phyloP scores from a whole-genome alignment of 2,797 vertebrate genomes.

The Coccyzus lansbergi region DNA sequence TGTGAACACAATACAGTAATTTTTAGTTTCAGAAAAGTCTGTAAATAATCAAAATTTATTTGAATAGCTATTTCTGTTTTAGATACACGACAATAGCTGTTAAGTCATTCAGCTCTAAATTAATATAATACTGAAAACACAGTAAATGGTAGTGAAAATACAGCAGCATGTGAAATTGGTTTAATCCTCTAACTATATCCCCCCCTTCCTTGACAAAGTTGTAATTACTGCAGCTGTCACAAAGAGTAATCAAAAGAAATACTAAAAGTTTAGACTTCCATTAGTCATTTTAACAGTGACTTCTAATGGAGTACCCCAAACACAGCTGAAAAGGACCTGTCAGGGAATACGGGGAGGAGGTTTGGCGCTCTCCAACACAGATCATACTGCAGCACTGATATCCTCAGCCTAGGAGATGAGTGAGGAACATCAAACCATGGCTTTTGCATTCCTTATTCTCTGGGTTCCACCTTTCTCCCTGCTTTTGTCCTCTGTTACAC shows the following conservation, averaged over 20 bases:
- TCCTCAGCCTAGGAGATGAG: background rate
- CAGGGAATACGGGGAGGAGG: accelerated
- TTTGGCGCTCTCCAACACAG: background rate
- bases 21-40: background rate
- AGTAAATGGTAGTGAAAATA: background rate
- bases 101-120: background rate
- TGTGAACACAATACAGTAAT: slow-evolving; percentile 47
- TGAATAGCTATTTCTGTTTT: background rate
- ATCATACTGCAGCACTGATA: background rate
- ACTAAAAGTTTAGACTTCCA: background rate
- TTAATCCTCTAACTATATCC: background rate
- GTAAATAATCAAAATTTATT: background rate
- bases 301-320: background rate
- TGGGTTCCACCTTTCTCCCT: background rate
- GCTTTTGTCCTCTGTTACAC: background rate
- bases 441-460: background rate
- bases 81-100: background rate
- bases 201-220: background rate
- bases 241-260: background rate
- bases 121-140: background rate
- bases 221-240: background rate
- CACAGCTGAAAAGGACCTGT: background rate
- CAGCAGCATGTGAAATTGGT: background rate
- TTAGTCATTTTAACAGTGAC: background rate
- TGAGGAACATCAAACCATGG: background rate